Base-by-base conservation (phyloP, 2,888 invertebrate genomes). In the Neuroscelio doddi region DNA sequence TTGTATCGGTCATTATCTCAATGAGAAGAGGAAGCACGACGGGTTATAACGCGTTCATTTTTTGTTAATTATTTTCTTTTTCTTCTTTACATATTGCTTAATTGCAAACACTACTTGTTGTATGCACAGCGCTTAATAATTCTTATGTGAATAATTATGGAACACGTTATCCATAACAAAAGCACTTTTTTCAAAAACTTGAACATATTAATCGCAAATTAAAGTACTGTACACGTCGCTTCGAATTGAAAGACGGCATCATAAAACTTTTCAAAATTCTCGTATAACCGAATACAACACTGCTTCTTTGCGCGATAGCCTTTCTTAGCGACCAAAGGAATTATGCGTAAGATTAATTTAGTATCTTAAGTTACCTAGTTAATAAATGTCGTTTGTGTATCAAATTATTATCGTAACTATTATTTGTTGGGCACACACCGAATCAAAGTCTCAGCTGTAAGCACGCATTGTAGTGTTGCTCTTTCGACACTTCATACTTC, bases 361-460 rank as follows among this genome's bases (percentile, higher is more conserved):
- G 70, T 80, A 81, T 77, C 80, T 82, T 80, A 78, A 76, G 77
- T 82, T 80, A 81, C 77, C 80, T 83, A 81, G 73, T 81, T 79
- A 81, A 81, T 81, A 77, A 79, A 80, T 81, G 56, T 59, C 57
- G 55, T 72, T 74, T 71, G 79, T 78, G 81, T 82, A 82, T 81
- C 81, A 82, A 82, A 82, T 82, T 78, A 77, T 82, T 79, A 79
- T 79, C 76, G 72, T 80, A 82, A 80, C 77, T 82, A 80, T 81
- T 80, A 80, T 77, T 82, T 81, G 68, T 80, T 82, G 82, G 82
- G 77, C 80, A 80, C 81, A 80, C 80, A 81, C 79, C 81, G 79
- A 83, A 80, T 80, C 76, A 82, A 80, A 82, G 82, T 83, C 81
- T 82, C 78, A 80, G 77, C 79, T 79, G 76, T 80, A 81, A 82